Conservation (phyloP, 1,140 invertebrate genomes). For the Melipona quadrifasciata region DNA sequence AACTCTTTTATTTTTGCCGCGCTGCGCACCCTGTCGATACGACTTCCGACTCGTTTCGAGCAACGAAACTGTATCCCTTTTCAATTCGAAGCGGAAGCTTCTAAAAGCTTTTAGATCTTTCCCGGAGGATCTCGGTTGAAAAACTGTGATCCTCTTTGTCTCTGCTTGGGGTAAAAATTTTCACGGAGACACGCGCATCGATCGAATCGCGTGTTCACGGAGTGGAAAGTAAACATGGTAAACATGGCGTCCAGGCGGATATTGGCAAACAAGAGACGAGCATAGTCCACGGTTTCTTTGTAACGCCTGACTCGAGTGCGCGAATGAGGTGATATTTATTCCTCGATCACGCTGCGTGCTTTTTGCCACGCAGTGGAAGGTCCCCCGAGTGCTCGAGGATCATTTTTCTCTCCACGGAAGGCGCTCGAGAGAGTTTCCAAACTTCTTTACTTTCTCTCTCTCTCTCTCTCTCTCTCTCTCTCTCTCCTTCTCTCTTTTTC, state of each 20-base stretch:
- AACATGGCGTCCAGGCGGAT: not conserved
- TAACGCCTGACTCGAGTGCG: not conserved
- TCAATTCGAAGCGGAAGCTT: not conserved
- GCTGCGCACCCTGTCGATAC: no score
- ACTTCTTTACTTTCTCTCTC: not conserved
- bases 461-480: no score
- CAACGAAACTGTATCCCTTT: no score
- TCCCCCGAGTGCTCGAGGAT: not conserved
- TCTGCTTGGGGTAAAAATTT: not conserved
- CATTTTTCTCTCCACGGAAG: not conserved
- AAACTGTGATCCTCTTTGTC: not conserved
- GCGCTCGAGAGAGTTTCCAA: not conserved
- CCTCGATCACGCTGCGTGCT: not conserved
- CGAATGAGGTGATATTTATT: slow-evolving; percentile 19
- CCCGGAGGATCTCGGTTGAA: no score
- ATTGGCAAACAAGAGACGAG: slow-evolving; percentile 21
- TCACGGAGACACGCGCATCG: not conserved
- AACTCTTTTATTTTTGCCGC: no score
- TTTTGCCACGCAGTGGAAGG: not conserved
- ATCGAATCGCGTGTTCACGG: not conserved
- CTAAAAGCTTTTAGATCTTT: not conserved
- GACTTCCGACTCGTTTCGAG: not conserved
- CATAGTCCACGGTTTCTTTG: slow-evolving; percentile 4
- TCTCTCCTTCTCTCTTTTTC: no score
- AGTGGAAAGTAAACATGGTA: not conserved